These are phyloP conservation scores for Paramormyrops hopkinsi DNA, from an alignment of 2,797 vertebrate species.

Conservation along the genomic window DNA sequence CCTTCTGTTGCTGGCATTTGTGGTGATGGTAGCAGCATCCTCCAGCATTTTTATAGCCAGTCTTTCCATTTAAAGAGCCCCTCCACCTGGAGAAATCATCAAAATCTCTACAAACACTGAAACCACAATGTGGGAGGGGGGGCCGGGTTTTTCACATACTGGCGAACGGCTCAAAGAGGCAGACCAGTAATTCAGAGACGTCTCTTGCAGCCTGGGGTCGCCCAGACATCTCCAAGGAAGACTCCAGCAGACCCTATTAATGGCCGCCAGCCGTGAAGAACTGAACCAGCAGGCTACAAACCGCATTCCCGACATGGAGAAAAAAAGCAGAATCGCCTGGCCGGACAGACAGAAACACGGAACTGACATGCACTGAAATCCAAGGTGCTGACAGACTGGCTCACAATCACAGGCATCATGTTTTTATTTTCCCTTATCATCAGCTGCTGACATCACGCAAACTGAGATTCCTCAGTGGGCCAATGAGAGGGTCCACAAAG, in stretches of 20 bases:
- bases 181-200: background rate
- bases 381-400: slow-evolving; percentile 39
- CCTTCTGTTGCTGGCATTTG: background rate
- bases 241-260: background rate
- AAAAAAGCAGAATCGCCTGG: background rate
- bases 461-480: slow-evolving; percentile 32
- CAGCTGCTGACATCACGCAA: slow-evolving; percentile 36
- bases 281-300: too few relatives aligned
- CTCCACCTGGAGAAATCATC: slow-evolving; percentile 13
- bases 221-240: background rate
- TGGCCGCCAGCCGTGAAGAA: background rate
- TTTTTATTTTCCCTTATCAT: slow-evolving; percentile 25
- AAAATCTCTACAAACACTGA: background rate
- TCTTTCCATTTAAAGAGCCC: background rate
- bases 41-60: background rate
- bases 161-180: background rate
- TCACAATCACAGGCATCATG: slow-evolving; percentile 26
- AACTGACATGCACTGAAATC: slow-evolving; percentile 19
- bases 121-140: background rate
- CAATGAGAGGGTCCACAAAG: slow-evolving; percentile 33
- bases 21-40: background rate
- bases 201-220: background rate
- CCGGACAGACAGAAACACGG: slow-evolving; percentile 16
- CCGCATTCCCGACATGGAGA: slow-evolving; percentile 17
- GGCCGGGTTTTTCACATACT: background rate